phyloP scores from a whole-genome alignment of 2,888 invertebrate genomes.

The Toxonevra muliebris region DNA sequence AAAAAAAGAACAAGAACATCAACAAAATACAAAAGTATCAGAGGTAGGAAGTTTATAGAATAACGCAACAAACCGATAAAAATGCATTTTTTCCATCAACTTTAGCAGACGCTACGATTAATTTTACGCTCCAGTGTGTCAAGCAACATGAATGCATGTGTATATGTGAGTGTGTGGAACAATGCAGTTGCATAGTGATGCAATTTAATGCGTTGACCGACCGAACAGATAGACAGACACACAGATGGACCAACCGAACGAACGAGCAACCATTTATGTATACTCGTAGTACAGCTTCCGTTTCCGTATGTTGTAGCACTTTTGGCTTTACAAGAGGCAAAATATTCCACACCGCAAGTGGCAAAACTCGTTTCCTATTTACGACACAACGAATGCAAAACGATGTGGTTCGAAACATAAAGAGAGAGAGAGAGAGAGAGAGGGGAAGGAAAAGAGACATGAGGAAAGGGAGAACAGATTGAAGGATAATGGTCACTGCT shows the following conservation, averaged over 20 bases:
- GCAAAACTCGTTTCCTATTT: conserved; percentile 41
- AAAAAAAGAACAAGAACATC: too few species aligned
- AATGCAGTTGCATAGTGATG: conserved; percentile 30
- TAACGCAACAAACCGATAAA: too few species aligned
- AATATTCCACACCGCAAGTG: conserved; percentile 43
- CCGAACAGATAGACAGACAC: conserved; percentile 12
- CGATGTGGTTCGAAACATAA: neutral
- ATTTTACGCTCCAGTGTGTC: conserved; percentile 61
- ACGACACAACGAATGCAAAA: conserved; percentile 13
- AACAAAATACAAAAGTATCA: too few species aligned
- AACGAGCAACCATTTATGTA: neutral
- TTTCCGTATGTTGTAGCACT: conserved; percentile 43
- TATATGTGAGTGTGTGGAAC: conserved; percentile 14
- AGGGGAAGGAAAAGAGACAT: neutral
- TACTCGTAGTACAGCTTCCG: conserved; percentile 45
- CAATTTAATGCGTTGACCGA: conserved; percentile 46
- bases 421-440: neutral
- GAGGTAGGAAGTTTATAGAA: too few species aligned
- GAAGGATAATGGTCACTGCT: too few species aligned
- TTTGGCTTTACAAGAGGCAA: conserved; percentile 25
- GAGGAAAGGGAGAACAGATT: too few species aligned
- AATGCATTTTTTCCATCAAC: too few species aligned
- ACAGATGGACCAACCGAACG: neutral
- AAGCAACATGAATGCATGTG: conserved; percentile 44
- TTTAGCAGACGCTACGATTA: conserved; percentile 51